phyloP scores from a whole-genome alignment of 1,140 invertebrate species.

The Drosophila albomicans region DNA sequence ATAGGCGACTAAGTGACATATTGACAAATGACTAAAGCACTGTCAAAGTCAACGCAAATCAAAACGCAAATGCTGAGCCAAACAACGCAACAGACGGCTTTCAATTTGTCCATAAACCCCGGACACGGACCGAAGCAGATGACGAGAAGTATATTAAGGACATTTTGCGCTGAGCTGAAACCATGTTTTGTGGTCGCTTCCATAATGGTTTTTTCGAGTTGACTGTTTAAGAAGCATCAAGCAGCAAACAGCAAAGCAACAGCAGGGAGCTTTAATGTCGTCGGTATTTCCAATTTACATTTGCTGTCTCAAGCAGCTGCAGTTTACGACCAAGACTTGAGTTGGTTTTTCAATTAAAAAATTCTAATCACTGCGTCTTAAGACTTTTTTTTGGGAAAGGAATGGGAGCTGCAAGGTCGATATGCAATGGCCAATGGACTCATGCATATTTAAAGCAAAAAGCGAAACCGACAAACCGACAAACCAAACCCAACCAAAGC shows the following conservation, averaged over 20 bases:
- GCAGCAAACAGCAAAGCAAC: slow-evolving; percentile 1
- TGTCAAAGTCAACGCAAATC: slow-evolving; percentile 37
- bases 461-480: neutral
- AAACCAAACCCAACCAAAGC: neutral
- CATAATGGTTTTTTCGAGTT: slow-evolving; percentile 38
- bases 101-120: slow-evolving; percentile 27
- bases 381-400: slow-evolving; percentile 28
- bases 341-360: slow-evolving; percentile 45
- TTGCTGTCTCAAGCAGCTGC: slow-evolving; percentile 52
- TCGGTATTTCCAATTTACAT: slow-evolving; percentile 50
- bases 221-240: slow-evolving; percentile 16
- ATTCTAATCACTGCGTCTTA: slow-evolving; percentile 27
- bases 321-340: slow-evolving; percentile 51
- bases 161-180: slow-evolving; percentile 25
- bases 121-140: slow-evolving; percentile 7
- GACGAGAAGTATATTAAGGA: slow-evolving; percentile 9
- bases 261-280: slow-evolving; percentile 28
- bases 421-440: slow-evolving; percentile 26
- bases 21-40: slow-evolving; percentile 64
- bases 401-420: slow-evolving; percentile 37
- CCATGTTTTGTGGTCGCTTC: slow-evolving; percentile 35
- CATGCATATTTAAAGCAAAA: slow-evolving; percentile 38
- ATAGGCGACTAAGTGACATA: slow-evolving; percentile 70
- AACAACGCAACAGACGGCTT: slow-evolving; percentile 11
- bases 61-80: slow-evolving; percentile 39